Evolutionary conservation across 2,888 invertebrate genomes (phyloP).

Genomic region (Platerodrilus igneus): DNA sequence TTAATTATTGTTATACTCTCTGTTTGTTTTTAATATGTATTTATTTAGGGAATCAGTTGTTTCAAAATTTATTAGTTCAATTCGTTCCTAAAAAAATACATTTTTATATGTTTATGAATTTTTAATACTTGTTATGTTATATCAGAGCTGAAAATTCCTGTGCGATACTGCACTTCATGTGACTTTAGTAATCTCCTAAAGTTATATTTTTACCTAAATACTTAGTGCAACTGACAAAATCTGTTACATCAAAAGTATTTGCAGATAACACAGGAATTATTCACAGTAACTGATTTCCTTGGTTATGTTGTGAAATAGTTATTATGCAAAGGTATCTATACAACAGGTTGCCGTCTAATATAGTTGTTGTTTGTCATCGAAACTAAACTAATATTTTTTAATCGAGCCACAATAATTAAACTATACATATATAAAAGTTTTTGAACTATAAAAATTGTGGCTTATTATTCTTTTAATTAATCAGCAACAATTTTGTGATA

Average conservation of each 20-base stretch:
- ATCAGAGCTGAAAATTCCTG: too few relatives aligned
- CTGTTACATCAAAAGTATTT: too few relatives aligned
- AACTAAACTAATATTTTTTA: conserved; percentile 17
- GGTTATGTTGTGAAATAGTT: conserved; percentile 25
- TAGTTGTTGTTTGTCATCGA: conserved; percentile 47
- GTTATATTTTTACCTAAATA: too few relatives aligned
- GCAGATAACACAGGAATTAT: too few relatives aligned
- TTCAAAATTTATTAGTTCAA: conserved; percentile 32
- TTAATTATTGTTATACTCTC: conserved; percentile 35
- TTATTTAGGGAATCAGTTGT: conserved; percentile 41
- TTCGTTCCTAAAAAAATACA: conserved; percentile 39
- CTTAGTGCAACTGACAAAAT: too few relatives aligned
- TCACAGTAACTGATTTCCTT: conserved; percentile 27
- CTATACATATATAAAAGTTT: conserved; percentile 15
- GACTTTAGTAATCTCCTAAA: too few relatives aligned
- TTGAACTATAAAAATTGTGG: conserved; percentile 40
- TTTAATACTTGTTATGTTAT: conserved; percentile 35
- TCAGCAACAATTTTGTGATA: conserved; percentile 56
- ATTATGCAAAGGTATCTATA: conserved; percentile 33
- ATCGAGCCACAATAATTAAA: conserved; percentile 33
- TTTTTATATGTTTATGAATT: conserved; percentile 39
- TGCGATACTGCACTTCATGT: too few relatives aligned
- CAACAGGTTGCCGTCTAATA: conserved; percentile 43
- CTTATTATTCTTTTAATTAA: conserved; percentile 53
- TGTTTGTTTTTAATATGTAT: conserved; percentile 31